phyloP scores from a whole-genome alignment of 2,888 invertebrate genomes.

The Drosophila yooni region DNA sequence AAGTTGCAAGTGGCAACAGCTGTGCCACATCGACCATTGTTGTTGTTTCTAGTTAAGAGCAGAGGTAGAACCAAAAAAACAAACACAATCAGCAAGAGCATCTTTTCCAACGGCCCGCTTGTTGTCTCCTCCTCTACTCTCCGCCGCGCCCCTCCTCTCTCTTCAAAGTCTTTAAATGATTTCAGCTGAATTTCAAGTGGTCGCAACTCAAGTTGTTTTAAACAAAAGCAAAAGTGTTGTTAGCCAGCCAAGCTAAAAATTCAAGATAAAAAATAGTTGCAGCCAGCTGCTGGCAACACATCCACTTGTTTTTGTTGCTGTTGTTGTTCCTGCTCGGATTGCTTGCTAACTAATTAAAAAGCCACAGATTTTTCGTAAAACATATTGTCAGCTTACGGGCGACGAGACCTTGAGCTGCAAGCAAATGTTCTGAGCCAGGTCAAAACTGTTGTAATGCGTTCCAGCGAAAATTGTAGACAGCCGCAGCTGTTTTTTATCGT shows the following conservation, averaged over 20 bases:
- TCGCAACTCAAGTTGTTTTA: constrained; percentile 24
- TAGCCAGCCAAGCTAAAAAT: constrained; percentile 57
- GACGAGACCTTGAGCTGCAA: constrained; percentile 42
- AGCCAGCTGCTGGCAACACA: constrained; percentile 58
- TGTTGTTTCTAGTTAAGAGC: constrained; percentile 7
- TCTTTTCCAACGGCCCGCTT: constrained; percentile 1
- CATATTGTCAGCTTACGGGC: constrained; percentile 50
- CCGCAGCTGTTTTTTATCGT: constrained; percentile 16
- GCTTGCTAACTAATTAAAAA: constrained; percentile 54
- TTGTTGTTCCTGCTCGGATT: background rate
- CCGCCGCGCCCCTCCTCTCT: background rate
- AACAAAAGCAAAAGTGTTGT: constrained; percentile 75
- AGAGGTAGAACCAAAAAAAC: background rate
- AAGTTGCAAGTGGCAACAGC: constrained; percentile 56
- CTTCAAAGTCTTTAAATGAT: constrained; percentile 9
- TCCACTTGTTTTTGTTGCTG: constrained; percentile 23
- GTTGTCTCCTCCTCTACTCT: background rate
- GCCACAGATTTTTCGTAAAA: constrained; percentile 47
- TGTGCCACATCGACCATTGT: constrained; percentile 23
- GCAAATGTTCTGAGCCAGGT: constrained; percentile 6
- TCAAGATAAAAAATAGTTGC: constrained; percentile 63
- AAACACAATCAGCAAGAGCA: constrained; percentile 45
- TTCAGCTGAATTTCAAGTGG: constrained; percentile 43
- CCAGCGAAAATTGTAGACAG: constrained; percentile 30
- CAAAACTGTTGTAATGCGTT: constrained; percentile 26